These are phyloP conservation scores for Lucilia cuprina DNA, from an alignment of 1,140 invertebrate genomes.

Conservation along the genomic window DNA sequence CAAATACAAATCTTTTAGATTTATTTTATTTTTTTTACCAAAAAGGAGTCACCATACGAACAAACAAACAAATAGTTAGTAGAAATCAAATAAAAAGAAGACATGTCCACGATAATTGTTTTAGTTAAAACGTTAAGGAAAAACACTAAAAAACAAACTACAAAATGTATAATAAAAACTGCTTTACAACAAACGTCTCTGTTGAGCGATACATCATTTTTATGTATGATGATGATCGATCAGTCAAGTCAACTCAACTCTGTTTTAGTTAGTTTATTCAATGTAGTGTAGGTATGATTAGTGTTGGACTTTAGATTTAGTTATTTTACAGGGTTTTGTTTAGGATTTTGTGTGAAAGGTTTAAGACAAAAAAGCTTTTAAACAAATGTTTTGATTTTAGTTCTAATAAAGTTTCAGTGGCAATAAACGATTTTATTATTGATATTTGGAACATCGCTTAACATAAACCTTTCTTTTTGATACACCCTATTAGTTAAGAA, in stretches of 20 bases:
- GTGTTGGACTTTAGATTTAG: no score
- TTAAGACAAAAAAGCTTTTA: no score
- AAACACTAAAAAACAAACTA: background rate
- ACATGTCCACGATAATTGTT: conserved; percentile 5
- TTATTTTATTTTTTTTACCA: background rate
- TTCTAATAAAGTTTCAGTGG: no score
- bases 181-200: background rate
- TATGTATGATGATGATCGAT: conserved; percentile 13
- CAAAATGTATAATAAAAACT: background rate
- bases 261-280: no score
- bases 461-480: no score
- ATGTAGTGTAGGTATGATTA: no score
- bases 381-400: no score
- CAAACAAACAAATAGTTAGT: background rate
- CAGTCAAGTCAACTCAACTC: background rate
- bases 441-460: no score
- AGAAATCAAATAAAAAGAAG: background rate
- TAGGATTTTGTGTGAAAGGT: no score
- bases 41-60: background rate
- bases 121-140: background rate
- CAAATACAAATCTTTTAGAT: background rate
- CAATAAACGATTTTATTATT: no score
- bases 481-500: background rate
- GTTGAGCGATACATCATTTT: background rate
- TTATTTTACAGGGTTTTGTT: no score